Evolutionary conservation across 2,113 vertebrate genomes (phyloP).

Genomic region (Pardalotus punctatus): DNA sequence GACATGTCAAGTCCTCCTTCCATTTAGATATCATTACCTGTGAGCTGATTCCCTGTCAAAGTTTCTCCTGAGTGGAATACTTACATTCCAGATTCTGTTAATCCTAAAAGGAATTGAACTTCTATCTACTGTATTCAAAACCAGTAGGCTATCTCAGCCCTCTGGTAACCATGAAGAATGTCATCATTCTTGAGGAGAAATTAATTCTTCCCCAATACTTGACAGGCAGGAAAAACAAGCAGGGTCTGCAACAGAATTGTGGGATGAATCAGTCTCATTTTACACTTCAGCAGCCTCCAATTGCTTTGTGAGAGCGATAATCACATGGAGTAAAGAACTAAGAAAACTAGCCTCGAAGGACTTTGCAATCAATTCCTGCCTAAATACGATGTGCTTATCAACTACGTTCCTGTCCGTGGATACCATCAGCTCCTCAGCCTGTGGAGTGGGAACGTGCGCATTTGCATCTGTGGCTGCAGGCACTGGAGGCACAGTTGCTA

Average conservation of each 20-base stretch:
- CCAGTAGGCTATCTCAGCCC: neutral
- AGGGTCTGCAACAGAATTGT: neutral
- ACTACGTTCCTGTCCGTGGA: neutral
- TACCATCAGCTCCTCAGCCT: neutral
- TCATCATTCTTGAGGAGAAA: neutral
- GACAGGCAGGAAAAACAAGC: neutral
- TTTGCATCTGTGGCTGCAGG: neutral
- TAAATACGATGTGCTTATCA: neutral
- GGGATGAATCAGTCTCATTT: slow-evolving; percentile 8
- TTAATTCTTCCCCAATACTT: neutral
- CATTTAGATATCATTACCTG: neutral
- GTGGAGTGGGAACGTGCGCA: neutral
- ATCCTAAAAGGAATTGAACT: neutral
- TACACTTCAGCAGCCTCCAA: slow-evolving; percentile 14
- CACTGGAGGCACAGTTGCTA: neutral
- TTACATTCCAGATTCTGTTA: neutral
- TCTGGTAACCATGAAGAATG: neutral
- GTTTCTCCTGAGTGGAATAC: neutral
- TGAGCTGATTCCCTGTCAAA: neutral
- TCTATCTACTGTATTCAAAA: neutral
- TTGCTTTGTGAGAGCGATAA: neutral
- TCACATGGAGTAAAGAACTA: neutral
- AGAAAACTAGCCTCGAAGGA: neutral
- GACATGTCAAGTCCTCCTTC: neutral
- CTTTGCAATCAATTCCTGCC: neutral